These are phyloP conservation scores for Drosophila takahashii DNA, from an alignment of 1,140 invertebrate genomes.

Conservation along the genomic window DNA sequence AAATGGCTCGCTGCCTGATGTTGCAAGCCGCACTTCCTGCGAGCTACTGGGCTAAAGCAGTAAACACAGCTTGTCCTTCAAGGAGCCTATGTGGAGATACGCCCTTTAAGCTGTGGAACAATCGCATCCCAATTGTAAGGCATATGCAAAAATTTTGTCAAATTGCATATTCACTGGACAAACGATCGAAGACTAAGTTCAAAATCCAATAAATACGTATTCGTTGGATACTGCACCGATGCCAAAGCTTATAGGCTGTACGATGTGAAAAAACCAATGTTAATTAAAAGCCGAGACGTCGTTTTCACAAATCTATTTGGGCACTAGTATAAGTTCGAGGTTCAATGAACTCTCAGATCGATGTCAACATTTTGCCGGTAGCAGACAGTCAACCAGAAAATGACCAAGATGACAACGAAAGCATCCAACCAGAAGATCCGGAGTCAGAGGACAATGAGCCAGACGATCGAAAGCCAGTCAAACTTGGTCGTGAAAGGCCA, in stretches of 20 bases:
- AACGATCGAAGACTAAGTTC: constrained; percentile 26
- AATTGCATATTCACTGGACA: constrained; percentile 11
- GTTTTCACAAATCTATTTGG: constrained; percentile 10
- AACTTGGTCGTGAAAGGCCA: background rate
- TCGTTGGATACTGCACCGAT: constrained; percentile 84
- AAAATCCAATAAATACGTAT: constrained; percentile 74
- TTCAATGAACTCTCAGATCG: background rate
- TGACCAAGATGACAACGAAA: background rate
- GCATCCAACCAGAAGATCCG: background rate
- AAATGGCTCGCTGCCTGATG: constrained; percentile 52
- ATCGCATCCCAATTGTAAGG: background rate
- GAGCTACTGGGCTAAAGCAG: constrained; percentile 39
- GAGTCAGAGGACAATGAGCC: background rate
- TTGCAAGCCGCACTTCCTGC: constrained; percentile 21
- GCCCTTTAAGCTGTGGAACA: no score
- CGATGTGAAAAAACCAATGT: constrained; percentile 8
- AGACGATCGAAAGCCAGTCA: constrained; percentile 1
- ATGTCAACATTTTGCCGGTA: background rate
- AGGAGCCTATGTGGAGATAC: no score
- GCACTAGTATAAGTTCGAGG: background rate
- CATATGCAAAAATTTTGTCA: constrained; percentile 7
- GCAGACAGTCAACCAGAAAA: background rate
- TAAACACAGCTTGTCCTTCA: constrained; percentile 15
- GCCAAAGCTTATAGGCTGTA: constrained; percentile 81
- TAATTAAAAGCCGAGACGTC: constrained; percentile 8